phyloP scores from a whole-genome alignment of 2,888 invertebrate species.

The Schrankia costaestrigalis region DNA sequence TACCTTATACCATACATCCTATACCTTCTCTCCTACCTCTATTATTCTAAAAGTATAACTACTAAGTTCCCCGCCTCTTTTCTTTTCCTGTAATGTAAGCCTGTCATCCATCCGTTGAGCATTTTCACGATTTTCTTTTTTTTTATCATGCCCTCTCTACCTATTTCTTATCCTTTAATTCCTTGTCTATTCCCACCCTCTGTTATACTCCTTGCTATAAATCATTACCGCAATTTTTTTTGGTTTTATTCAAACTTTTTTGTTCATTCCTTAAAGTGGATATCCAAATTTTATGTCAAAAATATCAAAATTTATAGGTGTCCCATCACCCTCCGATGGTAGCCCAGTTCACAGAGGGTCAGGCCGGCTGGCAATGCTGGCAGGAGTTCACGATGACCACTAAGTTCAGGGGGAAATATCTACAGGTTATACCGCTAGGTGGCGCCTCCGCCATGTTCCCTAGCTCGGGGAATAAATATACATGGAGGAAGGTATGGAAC shows the following conservation, averaged over 20 bases:
- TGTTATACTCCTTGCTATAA: no score
- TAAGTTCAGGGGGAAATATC: constrained; percentile 99
- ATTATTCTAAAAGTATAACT: no score
- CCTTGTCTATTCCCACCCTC: no score
- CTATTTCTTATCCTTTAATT: no score
- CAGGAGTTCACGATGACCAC: constrained; percentile 99
- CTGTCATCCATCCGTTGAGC: no score
- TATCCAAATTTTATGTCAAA: background rate
- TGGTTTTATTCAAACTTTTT: constrained; percentile 6
- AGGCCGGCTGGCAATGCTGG: constrained; percentile 94
- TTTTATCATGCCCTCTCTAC: no score
- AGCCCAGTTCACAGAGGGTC: constrained; percentile 96
- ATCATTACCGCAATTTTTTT: no score
- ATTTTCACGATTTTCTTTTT: no score
- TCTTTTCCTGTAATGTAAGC: no score
- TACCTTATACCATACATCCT: no score
- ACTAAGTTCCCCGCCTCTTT: no score
- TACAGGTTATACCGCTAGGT: constrained; percentile 91
- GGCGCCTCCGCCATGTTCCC: constrained; percentile 86
- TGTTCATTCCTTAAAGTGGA: background rate
- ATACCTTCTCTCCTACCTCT: no score
- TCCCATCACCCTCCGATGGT: constrained; percentile 99
- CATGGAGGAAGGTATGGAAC: constrained; percentile 93
- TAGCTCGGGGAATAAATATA: constrained; percentile 90
- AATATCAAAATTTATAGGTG: constrained; percentile 72